Evolutionary conservation across 1,140 invertebrate species (phyloP).

Genomic region (Sitodiplosis mosellana): DNA sequence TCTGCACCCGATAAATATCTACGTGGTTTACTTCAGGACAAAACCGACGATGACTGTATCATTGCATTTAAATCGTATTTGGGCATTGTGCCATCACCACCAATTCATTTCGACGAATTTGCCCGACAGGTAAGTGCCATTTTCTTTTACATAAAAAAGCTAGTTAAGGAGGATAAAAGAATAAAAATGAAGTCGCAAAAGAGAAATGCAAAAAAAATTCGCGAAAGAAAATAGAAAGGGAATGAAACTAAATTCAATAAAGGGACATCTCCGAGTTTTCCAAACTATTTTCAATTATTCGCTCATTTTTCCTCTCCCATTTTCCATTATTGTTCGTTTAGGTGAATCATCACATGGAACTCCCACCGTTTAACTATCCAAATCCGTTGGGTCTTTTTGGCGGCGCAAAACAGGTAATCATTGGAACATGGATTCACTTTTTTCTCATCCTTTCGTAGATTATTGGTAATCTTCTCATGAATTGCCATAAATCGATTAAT

Average conservation of each 20-base stretch:
- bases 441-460: not conserved
- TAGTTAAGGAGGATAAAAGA: no score
- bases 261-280: no score
- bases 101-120: conserved; percentile 54
- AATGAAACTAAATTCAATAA: no score
- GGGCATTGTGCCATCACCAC: conserved; percentile 49
- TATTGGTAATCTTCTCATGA: not conserved
- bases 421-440: no score
- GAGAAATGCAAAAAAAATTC: no score
- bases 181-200: no score
- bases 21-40: conserved; percentile 45
- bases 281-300: no score
- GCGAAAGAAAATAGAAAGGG: no score
- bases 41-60: conserved; percentile 25
- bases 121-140: conserved; percentile 28
- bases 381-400: conserved; percentile 54
- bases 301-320: no score
- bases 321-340: no score
- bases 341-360: conserved; percentile 61
- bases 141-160: no score
- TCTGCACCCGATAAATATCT: conserved; percentile 56
- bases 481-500: not conserved
- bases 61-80: conserved; percentile 49
- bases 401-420: conserved; percentile 51
- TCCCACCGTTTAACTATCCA: conserved; percentile 67